Base-by-base conservation (phyloP, 2,797 vertebrate genomes). In the Melanogrammus aeglefinus region DNA sequence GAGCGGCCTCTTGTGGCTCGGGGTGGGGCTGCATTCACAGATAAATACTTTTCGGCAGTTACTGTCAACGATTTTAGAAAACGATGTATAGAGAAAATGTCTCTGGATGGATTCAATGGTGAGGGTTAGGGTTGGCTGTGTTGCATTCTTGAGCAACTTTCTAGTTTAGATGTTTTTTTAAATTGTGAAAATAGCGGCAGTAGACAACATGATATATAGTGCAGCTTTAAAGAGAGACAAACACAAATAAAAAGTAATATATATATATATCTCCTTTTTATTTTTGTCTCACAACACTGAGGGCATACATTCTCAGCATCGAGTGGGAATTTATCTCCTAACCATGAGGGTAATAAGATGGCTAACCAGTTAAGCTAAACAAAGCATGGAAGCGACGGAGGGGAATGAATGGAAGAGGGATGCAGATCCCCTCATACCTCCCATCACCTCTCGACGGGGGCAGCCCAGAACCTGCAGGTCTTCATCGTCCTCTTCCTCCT, bases 381-480 rank as follows among this genome's bases (percentile, higher is more conserved):
- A 7, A 18, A 14, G 16, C 57, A 0, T 21, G 47, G 18, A 14
- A 18, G 21, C 6, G 16, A 21, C 47, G 0, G 35, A 36, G 7
- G 14, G 41, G 9, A 10, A 44, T 14, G 41, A 44, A 12, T 14
- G 14, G 41, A 16, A 0, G 35, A 24, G 21, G 21, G 7, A 63
- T 9, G 21, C 18, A 33, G 31, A 33, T 33, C 31, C 31, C 44
- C 10, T 12, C 3, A 47, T n/a, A n/a, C 63, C 63, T 12, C 91
- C 87, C 2, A 81, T 86, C 83, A 91, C 92, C 29, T 83, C 76
- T 1, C 72, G 82, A 57, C 83, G 86, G 0, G 87, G 77, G 0
- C 88, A 90, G 3, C 90, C 75, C 0, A 91, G 31, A 51, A 91
- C 90, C 86, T 91, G 90, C 83, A 91, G 70, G 12, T 93, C 91